These are phyloP conservation scores for Barnardius zonarius DNA, from an alignment of 2,113 vertebrate genomes.

Conservation along the genomic window DNA sequence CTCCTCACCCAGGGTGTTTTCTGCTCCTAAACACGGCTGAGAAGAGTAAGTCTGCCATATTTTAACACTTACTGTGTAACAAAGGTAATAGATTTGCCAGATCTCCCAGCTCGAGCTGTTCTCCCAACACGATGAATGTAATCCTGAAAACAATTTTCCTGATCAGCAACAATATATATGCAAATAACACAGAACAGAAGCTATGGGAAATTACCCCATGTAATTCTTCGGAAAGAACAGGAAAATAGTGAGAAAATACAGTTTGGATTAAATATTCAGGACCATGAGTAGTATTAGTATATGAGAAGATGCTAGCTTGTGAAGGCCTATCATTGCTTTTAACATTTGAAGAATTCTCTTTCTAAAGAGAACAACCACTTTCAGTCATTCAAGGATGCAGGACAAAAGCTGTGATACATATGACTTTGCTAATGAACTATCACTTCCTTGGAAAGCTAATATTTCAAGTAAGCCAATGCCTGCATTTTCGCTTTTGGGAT, in stretches of 20 bases:
- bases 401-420: neutral
- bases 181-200: neutral
- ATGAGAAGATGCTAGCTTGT: neutral
- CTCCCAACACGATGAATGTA: slow-evolving; percentile 97
- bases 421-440: neutral
- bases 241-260: neutral
- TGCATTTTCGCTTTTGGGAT: neutral
- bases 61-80: slow-evolving; percentile 89
- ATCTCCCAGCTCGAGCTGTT: slow-evolving; percentile 92
- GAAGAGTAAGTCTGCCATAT: neutral
- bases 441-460: neutral
- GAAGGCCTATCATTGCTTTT: neutral
- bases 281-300: neutral
- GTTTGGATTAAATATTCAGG: neutral
- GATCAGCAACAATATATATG: neutral
- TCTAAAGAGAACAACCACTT: neutral
- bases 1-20: neutral
- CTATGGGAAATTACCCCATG: neutral
- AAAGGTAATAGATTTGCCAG: slow-evolving; percentile 96
- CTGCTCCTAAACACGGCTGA: neutral
- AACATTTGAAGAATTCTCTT: neutral
- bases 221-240: neutral
- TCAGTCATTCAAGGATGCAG: neutral
- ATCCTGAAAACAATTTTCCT: slow-evolving; percentile 79
- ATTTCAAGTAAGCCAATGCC: neutral